Percentiles rank a stretch among this genome's conserved stretches.
These are phyloP conservation scores for Cetoscarus ocellatus DNA, from an alignment of 2,797 vertebrate genomes.

Conservation along the genomic window DNA sequence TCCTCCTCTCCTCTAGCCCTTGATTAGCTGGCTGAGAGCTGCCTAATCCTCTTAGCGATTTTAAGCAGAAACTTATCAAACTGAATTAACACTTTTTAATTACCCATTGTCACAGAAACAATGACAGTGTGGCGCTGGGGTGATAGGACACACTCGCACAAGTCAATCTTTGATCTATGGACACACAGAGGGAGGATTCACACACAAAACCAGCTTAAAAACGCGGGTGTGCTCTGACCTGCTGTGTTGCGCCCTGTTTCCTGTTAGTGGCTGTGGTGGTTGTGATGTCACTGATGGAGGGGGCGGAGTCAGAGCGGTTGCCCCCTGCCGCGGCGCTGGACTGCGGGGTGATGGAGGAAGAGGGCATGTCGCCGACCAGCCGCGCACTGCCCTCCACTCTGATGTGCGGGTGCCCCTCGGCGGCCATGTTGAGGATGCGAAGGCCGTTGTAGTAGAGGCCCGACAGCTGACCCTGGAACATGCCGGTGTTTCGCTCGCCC, in stretches of 20 bases:
- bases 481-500: constrained; percentile 88
- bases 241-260: constrained; percentile 91
- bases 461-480: constrained; percentile 99
- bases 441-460: constrained; percentile 99
- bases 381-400: constrained; percentile 96
- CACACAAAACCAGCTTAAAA: constrained; percentile 6
- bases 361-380: constrained; percentile 98
- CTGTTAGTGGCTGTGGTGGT: constrained; percentile 96
- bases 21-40: constrained; percentile 43
- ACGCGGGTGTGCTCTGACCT: constrained; percentile 81
- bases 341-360: constrained; percentile 97
- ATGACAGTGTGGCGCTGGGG: constrained; percentile 9
- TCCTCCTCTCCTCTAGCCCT: constrained; percentile 29
- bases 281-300: constrained; percentile 96
- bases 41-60: constrained; percentile 63
- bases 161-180: constrained; percentile 15
- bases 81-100: constrained; percentile 62
- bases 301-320: constrained; percentile 97
- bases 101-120: constrained; percentile 40
- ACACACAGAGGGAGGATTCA: background rate
- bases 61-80: constrained; percentile 55
- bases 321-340: constrained; percentile 95
- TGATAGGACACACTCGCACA: constrained; percentile 11
- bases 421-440: constrained; percentile 99
- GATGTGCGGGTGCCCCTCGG: constrained; percentile 97